Conservation (phyloP, 2,888 invertebrate genomes). For the Drosophila mimetica region DNA sequence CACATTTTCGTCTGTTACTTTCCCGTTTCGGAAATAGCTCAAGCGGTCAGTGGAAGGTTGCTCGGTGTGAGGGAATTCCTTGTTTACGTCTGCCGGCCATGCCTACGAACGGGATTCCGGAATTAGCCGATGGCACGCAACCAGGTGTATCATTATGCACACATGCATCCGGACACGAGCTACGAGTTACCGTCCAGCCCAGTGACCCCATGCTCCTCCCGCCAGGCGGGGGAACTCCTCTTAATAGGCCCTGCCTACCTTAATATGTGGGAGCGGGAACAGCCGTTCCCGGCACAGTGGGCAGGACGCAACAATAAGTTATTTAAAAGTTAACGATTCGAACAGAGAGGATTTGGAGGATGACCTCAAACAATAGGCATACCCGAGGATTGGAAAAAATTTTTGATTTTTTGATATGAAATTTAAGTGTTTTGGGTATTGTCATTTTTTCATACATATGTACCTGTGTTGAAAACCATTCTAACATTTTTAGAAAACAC, state of each 20-base stretch:
- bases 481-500: too few species aligned
- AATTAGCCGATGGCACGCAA: conserved; percentile 67
- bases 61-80: conserved; percentile 33
- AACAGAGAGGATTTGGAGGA: too few species aligned
- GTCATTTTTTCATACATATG: too few species aligned
- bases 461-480: too few species aligned
- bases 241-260: not conserved
- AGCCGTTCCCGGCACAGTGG: not conserved
- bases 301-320: not conserved
- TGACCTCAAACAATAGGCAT: too few species aligned
- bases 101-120: conserved; percentile 63
- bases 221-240: conserved; percentile 3
- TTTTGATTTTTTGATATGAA: too few species aligned
- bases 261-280: not conserved
- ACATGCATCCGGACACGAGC: conserved; percentile 19
- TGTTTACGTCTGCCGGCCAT: conserved; percentile 48
- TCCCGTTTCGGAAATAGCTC: conserved; percentile 46
- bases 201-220: conserved; percentile 48
- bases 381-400: too few species aligned
- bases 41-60: conserved; percentile 35
- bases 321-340: too few species aligned
- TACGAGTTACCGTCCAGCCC: conserved; percentile 38
- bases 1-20: conserved; percentile 66
- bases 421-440: too few species aligned
- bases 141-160: conserved; percentile 42